Evolutionary conservation across 2,797 vertebrate species (phyloP).

Genomic region (Sebastes itinus): DNA sequence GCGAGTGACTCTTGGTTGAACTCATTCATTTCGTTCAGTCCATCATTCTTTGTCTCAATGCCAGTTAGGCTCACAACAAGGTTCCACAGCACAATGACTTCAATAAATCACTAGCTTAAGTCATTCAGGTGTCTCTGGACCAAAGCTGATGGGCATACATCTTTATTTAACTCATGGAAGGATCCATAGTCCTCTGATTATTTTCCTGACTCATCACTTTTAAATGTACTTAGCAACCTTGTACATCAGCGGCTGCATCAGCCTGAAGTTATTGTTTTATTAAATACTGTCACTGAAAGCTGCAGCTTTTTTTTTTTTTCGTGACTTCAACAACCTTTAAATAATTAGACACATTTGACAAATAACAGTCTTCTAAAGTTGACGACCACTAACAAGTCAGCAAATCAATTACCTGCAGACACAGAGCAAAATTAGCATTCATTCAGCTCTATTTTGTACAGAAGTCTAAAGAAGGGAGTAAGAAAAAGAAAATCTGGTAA

Average conservation of each 20-base stretch:
- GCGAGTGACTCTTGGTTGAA: slow-evolving; percentile 59
- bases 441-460: background rate
- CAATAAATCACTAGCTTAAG: slow-evolving; percentile 48
- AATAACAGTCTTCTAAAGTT: background rate
- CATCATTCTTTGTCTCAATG: slow-evolving; percentile 56
- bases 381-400: background rate
- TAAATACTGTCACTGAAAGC: slow-evolving; percentile 5
- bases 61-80: slow-evolving; percentile 55
- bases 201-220: slow-evolving; percentile 3
- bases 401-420: background rate
- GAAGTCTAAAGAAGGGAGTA: no score
- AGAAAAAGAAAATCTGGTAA: fast-evolving
- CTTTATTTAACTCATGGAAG: background rate
- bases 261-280: background rate
- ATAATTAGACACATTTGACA: background rate
- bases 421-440: background rate
- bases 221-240: background rate
- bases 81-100: slow-evolving; percentile 43
- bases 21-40: slow-evolving; percentile 46
- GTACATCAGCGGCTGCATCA: background rate
- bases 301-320: background rate
- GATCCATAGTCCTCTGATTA: background rate
- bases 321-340: background rate
- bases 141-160: slow-evolving; percentile 25
- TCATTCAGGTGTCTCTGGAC: slow-evolving; percentile 29